A percentile compares a stretch with the other conserved stretches of the same genome.
These are phyloP conservation scores for Pogonus chalceus DNA, from an alignment of 1,140 invertebrate species.

Conservation along the genomic window DNA sequence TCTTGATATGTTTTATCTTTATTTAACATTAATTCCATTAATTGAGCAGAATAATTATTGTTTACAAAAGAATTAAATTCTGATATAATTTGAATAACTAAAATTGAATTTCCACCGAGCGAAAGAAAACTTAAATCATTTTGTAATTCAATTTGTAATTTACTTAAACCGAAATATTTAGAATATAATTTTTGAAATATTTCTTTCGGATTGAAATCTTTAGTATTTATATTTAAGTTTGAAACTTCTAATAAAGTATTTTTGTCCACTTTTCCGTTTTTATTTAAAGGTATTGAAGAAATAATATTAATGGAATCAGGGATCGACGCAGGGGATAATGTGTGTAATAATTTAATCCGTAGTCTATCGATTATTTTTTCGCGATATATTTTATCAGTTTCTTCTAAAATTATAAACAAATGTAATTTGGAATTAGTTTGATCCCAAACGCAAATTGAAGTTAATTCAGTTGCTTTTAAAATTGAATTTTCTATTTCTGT, in stretches of 20 bases:
- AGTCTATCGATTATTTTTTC: slow-evolving; percentile 37
- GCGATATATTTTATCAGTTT: slow-evolving; percentile 34
- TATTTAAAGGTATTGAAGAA: slow-evolving; percentile 42
- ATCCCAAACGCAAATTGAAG: slow-evolving; percentile 43
- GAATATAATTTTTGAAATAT: slow-evolving; percentile 31
- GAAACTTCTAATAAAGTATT: slow-evolving; percentile 23
- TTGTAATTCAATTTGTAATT: slow-evolving; percentile 21
- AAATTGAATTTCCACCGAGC: slow-evolving; percentile 40
- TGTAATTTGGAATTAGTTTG: slow-evolving; percentile 38
- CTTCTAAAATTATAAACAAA: slow-evolving; percentile 40
- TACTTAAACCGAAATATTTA: slow-evolving; percentile 20
- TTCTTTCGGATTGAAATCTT: slow-evolving; percentile 12
- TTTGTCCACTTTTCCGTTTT: slow-evolving; percentile 48
- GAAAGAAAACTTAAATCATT: slow-evolving; percentile 36
- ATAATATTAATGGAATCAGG: slow-evolving; percentile 45
- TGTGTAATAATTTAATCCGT: slow-evolving; percentile 28
- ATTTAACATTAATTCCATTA: slow-evolving; percentile 24
- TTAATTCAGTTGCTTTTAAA: slow-evolving; percentile 36
- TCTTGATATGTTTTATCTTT: not conserved
- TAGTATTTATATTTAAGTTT: slow-evolving; percentile 14
- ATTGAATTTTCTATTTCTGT: slow-evolving; percentile 45
- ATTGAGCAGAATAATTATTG: slow-evolving; percentile 34
- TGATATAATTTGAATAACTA: slow-evolving; percentile 35
- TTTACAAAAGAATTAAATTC: slow-evolving; percentile 21
- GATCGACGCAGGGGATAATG: slow-evolving; percentile 23